Conservation (phyloP, 2,888 invertebrate species). For the Congeria kusceri region DNA sequence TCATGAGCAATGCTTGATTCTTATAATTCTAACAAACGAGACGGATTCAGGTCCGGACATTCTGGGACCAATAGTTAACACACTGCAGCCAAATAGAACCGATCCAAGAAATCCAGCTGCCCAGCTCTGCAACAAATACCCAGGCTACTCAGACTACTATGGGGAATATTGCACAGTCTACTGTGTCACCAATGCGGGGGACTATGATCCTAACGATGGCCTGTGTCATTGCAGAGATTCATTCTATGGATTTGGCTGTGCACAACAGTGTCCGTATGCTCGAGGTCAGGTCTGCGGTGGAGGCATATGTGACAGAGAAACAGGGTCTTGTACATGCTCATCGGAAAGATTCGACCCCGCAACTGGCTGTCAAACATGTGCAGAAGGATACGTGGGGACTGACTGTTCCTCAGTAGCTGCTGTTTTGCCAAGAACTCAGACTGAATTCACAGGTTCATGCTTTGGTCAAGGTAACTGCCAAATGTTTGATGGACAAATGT, state of each 20-base stretch:
- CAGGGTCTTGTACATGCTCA: constrained; percentile 70
- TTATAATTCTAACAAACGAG: constrained; percentile 12
- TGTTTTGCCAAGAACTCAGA: constrained; percentile 1
- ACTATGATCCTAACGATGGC: constrained; percentile 14
- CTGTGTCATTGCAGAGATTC: constrained; percentile 66
- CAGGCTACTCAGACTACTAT: constrained; percentile 47
- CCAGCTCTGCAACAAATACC: constrained; percentile 32
- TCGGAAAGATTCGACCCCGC: constrained; percentile 56
- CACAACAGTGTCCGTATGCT: constrained; percentile 58
- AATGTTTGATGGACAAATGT: constrained; percentile 69
- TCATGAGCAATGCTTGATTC: constrained; percentile 30
- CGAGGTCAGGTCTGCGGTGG: constrained; percentile 65
- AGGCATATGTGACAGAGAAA: constrained; percentile 58
- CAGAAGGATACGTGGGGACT: constrained; percentile 69
- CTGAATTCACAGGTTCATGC: constrained; percentile 23
- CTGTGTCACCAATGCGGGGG: constrained; percentile 60
- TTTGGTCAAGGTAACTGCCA: constrained; percentile 66
- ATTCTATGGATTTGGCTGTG: constrained; percentile 69
- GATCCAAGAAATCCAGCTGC: constrained; percentile 22
- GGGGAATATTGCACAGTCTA: constrained; percentile 54
- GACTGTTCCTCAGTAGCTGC: constrained; percentile 68
- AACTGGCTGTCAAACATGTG: constrained; percentile 63
- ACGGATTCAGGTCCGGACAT: constrained; percentile 14
- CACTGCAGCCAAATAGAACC: constrained; percentile 38
- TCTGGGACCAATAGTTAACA: constrained; percentile 34